phyloP scores from a whole-genome alignment of 2,888 invertebrate genomes.

The Eristalinus sepulchralis region DNA sequence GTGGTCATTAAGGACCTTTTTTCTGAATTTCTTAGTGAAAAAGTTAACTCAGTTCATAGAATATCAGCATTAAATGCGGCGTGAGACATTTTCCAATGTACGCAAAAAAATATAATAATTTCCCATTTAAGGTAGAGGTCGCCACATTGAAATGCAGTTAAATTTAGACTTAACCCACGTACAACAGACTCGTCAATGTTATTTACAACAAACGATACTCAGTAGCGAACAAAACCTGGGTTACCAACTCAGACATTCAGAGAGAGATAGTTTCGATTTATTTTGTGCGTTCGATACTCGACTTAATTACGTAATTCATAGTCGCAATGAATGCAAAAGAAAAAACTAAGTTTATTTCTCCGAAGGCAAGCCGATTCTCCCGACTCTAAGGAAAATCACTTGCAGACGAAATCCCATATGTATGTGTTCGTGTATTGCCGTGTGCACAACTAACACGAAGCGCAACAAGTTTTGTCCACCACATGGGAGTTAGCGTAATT shows the following conservation, averaged over 20 bases:
- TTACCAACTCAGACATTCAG: background rate
- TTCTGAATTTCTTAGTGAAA: too few species aligned
- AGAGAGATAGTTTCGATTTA: background rate
- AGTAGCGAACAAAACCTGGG: background rate
- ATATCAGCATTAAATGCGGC: too few species aligned
- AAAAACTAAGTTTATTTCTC: slow-evolving; percentile 14
- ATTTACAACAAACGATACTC: background rate
- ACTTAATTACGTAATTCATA: slow-evolving; percentile 25
- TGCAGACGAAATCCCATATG: background rate
- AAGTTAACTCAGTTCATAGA: too few species aligned
- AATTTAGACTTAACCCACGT: background rate
- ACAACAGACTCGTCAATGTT: background rate
- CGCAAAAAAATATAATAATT: background rate
- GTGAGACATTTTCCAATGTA: too few species aligned
- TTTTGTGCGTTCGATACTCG: background rate
- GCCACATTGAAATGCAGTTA: background rate
- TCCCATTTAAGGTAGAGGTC: background rate
- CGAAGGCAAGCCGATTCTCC: slow-evolving; percentile 30
- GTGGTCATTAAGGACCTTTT: too few species aligned
- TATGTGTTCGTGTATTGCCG: background rate
- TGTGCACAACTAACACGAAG: slow-evolving; percentile 19
- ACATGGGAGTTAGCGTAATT: slow-evolving; percentile 33
- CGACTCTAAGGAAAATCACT: slow-evolving; percentile 13
- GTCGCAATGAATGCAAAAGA: slow-evolving; percentile 14
- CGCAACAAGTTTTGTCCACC: slow-evolving; percentile 32